Base-by-base conservation (phyloP, 2,113 vertebrate species). In the Probosciger aterrimus region DNA sequence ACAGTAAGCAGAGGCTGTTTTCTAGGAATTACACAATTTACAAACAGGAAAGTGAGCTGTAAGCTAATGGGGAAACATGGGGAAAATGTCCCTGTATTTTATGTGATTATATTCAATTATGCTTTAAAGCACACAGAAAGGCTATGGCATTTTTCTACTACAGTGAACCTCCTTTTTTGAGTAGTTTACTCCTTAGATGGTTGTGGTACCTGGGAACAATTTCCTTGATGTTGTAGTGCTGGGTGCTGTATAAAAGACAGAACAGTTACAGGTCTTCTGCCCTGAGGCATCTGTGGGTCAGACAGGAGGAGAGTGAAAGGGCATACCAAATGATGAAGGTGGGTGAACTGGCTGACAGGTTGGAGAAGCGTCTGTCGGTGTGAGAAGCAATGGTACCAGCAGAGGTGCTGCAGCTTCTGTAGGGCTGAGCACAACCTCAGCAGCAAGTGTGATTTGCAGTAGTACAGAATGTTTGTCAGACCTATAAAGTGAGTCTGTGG, bases 311-410 rank as follows among this genome's bases (percentile, higher is more conserved):
- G 14, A 33, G 10, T 10, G 14, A 50, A 55, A 57, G 59, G 47
- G 17, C 2, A 1, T n/a, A 18, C 53, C 15, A 43, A 44, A 31
- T 0, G 1, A 16, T 9, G 13, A 63, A 49, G 53, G 62, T 24
- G 11, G 9, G 10, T 22, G 22, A 28, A 10, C 30, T 43, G 41
- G n/a, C 46, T 65, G 18, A 16, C 9, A 14, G 62, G 31, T 16
- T 35, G 39, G 59, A 41, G 50, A 33, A 41, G n/a, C 1, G 4
- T 31, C 39, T 31, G 0, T 28, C 3, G 2, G 33, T 18, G 64
- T 57, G 46, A 49, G 27, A 9, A 27, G 67, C 46, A 17, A 2
- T 18, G 63, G 25, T 53, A 14, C 12, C 18, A 15, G 28, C 22
- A 5, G 3, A 44, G 30, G 49, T n/a, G 14, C 57, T 46, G n/a